Evolutionary conservation across 2,888 invertebrate genomes (phyloP).

Genomic region (Allygus modestus): DNA sequence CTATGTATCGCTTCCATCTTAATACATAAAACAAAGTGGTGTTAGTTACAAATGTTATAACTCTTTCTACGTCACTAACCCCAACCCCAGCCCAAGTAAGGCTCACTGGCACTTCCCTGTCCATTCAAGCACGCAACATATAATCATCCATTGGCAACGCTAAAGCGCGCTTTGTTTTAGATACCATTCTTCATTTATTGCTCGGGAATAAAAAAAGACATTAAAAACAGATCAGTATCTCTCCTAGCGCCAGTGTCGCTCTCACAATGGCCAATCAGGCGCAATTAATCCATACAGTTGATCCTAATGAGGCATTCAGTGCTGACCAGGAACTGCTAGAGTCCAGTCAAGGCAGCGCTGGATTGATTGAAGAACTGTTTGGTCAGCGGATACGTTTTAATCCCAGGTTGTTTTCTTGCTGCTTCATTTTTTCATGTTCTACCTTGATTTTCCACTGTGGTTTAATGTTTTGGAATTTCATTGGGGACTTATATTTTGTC

Average conservation of each 20-base stretch:
- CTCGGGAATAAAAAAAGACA: slow-evolving; percentile 38
- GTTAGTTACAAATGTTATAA: too few species aligned
- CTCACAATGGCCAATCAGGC: slow-evolving; percentile 26
- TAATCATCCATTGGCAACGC: slow-evolving; percentile 19
- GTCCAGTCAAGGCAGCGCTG: not conserved
- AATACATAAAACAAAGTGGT: too few species aligned
- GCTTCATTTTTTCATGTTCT: not conserved
- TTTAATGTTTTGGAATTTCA: too few species aligned
- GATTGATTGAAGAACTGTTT: not conserved
- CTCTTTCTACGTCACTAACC: not conserved
- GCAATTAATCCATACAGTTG: slow-evolving; percentile 24
- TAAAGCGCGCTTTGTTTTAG: slow-evolving; percentile 24
- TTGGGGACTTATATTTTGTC: too few species aligned
- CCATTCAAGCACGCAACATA: slow-evolving; percentile 14
- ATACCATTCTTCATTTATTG: slow-evolving; percentile 41
- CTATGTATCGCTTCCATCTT: too few species aligned
- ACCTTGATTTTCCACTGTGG: too few species aligned
- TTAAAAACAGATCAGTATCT: slow-evolving; percentile 42
- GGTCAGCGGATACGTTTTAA: not conserved
- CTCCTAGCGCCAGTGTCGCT: not conserved
- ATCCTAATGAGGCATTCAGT: slow-evolving; percentile 38
- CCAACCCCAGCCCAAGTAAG: not conserved
- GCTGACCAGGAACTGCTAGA: slow-evolving; percentile 1
- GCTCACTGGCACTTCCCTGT: not conserved
- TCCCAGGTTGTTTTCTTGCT: not conserved